Evolutionary conservation across 2,888 invertebrate genomes (phyloP).

Genomic region (Malachius bipustulatus): DNA sequence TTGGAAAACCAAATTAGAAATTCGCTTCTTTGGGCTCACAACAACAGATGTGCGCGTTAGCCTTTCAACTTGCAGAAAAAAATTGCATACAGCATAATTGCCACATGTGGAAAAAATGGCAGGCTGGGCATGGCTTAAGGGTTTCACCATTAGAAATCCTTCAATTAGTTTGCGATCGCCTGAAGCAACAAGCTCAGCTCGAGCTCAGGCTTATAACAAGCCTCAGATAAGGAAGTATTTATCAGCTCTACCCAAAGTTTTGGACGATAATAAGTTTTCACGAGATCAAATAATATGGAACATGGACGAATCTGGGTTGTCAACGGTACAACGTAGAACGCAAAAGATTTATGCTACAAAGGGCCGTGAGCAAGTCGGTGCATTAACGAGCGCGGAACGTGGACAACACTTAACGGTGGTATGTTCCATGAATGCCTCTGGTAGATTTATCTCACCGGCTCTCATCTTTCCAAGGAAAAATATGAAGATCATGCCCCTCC

Average conservation of each 20-base stretch:
- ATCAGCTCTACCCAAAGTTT: not conserved
- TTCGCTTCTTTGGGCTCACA: no score
- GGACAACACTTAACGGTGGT: conserved; percentile 29
- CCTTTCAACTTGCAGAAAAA: no score
- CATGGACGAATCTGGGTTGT: conserved; percentile 17
- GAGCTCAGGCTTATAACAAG: no score
- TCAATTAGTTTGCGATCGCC: no score
- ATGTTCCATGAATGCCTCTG: conserved; percentile 27
- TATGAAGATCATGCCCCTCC: conserved; percentile 24
- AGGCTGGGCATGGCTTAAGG: no score
- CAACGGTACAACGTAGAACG: conserved; percentile 31
- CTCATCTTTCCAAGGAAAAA: conserved; percentile 30
- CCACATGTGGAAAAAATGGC: no score
- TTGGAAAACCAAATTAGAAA: no score
- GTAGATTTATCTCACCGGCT: conserved; percentile 28
- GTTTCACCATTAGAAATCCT: no score
- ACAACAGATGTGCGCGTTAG: no score
- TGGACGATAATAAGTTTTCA: conserved; percentile 11
- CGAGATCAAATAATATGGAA: conserved; percentile 11
- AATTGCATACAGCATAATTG: no score
- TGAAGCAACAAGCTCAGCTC: no score
- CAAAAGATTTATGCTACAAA: conserved; percentile 26
- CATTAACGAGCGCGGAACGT: conserved; percentile 31
- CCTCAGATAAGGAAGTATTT: no score
- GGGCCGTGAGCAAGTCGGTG: conserved; percentile 32